Evolutionary conservation across 2,888 invertebrate species (phyloP), one percentile per base, ranked within the genome.

Genomic region (Drosophila meridionalis): DNA sequence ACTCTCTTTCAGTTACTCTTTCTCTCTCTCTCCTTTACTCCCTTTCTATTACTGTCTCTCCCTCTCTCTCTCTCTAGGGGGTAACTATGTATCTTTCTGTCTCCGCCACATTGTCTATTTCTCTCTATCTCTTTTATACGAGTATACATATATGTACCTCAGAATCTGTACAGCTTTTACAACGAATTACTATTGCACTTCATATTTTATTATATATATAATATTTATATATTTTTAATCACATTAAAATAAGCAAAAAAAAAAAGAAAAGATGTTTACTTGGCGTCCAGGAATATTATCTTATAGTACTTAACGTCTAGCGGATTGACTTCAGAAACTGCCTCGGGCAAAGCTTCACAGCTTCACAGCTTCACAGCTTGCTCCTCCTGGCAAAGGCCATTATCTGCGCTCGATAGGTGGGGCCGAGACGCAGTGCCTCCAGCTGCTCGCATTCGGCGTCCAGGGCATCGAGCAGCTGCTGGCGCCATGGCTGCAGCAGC

Each of bases 361-460:
- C n/a, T n/a, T n/a, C n/a, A n/a, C n/a, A n/a, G 0, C 11, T 12
- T 48, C 11, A 59, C 3, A 38, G 53, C 36, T 66, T 78, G 36
- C 45, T 72, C 2, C 78, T 64, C 34, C 40, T 63, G 56, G 72
- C 76, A 52, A 78, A 78, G 3, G 79, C 65, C 76, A 78, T 45
- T 8, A 78, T 63, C 38, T 78, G 72, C 2, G 79, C 14, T 28
- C 76, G 72, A 42, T 75, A 78, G 12, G 45, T 53, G 8, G 71
- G 75, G 8, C 72, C 76, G 12, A 8, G 52, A 38, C 78, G 78
- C 56, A 78, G 47, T 14, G 55, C 36, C 0, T 78, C 92, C 28
- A 98, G 93, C 78, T 95, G 94, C 28, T 94, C 93, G 69, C 95
- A 94, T 94, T 99, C 99, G 50, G 93, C 93, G 26, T 94, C 92